Percentiles rank a stretch among this genome's conserved stretches.
phyloP scores from a whole-genome alignment of 2,797 vertebrate genomes.

The Brachyalestes nurse region DNA sequence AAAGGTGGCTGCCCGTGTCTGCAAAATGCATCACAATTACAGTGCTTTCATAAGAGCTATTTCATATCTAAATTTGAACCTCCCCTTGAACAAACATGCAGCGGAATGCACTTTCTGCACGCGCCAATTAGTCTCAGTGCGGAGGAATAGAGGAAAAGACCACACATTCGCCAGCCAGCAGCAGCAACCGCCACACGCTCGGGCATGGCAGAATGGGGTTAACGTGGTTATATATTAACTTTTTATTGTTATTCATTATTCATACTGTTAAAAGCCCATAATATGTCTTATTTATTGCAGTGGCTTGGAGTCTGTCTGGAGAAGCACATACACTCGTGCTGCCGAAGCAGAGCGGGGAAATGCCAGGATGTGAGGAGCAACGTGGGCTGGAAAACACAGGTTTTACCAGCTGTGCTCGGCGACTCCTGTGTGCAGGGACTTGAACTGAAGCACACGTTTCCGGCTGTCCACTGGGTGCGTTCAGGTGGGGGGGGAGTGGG shows the following conservation, averaged over 20 bases:
- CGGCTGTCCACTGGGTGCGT: constrained; percentile 20
- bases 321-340: constrained; percentile 3
- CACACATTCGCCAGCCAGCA: neutral
- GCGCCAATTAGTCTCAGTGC: neutral
- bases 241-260: constrained; percentile 83
- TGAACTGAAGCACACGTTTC: constrained; percentile 41
- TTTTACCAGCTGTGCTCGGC: constrained; percentile 57
- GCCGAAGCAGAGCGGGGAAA: neutral
- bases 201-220: constrained; percentile 77
- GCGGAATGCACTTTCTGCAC: constrained; percentile 20
- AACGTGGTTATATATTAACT: constrained; percentile 81
- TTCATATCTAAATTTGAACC: constrained; percentile 35
- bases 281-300: constrained; percentile 66
- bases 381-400: neutral
- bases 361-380: neutral
- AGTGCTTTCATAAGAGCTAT: constrained; percentile 22
- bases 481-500: neutral
- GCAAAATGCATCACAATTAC: constrained; percentile 35
- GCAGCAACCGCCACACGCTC: constrained; percentile 72
- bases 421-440: constrained; percentile 61
- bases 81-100: constrained; percentile 7
- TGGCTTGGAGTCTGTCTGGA: neutral
- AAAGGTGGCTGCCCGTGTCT: constrained; percentile 1
- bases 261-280: constrained; percentile 79
- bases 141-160: neutral